A percentile compares a stretch with the other conserved stretches of the same genome.
These are phyloP conservation scores for Montipora capitata DNA, from an alignment of 92 coral and sea anemone species.

Conservation along the genomic window DNA sequence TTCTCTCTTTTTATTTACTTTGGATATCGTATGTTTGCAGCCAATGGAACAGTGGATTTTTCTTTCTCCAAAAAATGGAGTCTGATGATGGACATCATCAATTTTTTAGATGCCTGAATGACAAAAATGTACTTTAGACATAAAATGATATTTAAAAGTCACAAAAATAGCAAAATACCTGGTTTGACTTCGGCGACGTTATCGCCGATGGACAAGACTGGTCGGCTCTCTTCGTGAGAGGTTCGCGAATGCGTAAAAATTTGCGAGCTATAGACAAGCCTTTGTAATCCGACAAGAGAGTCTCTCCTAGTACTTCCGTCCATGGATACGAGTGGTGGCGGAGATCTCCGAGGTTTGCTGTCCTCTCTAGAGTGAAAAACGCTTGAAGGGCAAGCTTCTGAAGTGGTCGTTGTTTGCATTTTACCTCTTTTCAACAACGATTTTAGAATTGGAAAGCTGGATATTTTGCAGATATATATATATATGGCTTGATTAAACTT, in stretches of 20 bases:
- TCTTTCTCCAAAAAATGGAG: neutral
- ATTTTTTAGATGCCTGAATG: slow-evolving; percentile 24
- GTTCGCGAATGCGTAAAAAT: slow-evolving; percentile 73
- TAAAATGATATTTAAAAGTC: slow-evolving; percentile 24
- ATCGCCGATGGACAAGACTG: slow-evolving; percentile 47
- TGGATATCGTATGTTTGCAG: neutral
- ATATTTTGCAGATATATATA: neutral
- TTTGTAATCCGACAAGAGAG: slow-evolving; percentile 85
- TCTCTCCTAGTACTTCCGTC: slow-evolving; percentile 74
- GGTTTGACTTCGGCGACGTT: slow-evolving; percentile 52
- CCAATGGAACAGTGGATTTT: neutral
- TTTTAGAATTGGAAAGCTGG: neutral
- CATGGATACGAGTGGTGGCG: slow-evolving; percentile 88
- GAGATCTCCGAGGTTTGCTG: slow-evolving; percentile 81
- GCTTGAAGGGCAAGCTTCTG: slow-evolving; percentile 19
- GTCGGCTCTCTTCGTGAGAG: slow-evolving; percentile 40
- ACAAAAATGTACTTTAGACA: slow-evolving; percentile 10
- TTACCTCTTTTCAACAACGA: neutral
- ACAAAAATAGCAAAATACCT: slow-evolving; percentile 28
- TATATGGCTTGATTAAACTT: neutral
- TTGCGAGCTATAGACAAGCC: slow-evolving; percentile 90
- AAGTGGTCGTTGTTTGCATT: slow-evolving; percentile 25
- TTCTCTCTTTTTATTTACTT: neutral
- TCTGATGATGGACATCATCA: slow-evolving; percentile 1
- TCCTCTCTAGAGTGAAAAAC: slow-evolving; percentile 60